Evolutionary conservation across 2,888 invertebrate genomes (phyloP).

Genomic region (Pheosia tremula): DNA sequence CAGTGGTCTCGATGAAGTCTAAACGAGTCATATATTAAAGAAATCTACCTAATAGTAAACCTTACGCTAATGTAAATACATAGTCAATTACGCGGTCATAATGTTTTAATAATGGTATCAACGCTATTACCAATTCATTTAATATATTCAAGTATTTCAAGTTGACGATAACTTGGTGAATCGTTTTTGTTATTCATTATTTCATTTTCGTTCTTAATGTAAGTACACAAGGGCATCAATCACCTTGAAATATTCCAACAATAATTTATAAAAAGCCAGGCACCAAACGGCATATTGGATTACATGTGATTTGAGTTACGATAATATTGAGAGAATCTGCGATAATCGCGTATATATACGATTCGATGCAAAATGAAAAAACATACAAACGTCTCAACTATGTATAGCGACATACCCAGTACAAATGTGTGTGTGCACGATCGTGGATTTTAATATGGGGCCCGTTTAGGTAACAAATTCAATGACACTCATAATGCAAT

Average conservation of each 20-base stretch:
- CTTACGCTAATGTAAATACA: conserved; percentile 52
- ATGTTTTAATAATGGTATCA: conserved; percentile 24
- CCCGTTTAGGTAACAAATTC: no score
- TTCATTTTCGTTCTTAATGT: conserved; percentile 13
- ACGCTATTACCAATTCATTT: conserved; percentile 23
- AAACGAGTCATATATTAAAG: conserved; percentile 53
- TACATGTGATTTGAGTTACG: conserved; percentile 31
- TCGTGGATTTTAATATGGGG: no score
- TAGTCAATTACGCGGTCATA: conserved; percentile 41
- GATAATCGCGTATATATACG: conserved; percentile 24
- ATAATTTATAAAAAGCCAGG: conserved; percentile 62
- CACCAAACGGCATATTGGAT: conserved; percentile 60
- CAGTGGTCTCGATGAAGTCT: conserved; percentile 49
- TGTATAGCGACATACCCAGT: conserved; percentile 16
- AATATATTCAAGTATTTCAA: conserved; percentile 39
- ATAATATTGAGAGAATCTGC: conserved; percentile 28
- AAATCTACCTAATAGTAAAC: conserved; percentile 50
- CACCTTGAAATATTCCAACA: conserved; percentile 60
- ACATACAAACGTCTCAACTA: conserved; percentile 36
- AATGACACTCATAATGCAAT: no score
- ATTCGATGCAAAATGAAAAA: conserved; percentile 57
- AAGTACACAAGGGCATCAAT: conserved; percentile 27
- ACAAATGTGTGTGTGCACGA: neutral
- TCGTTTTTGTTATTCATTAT: neutral
- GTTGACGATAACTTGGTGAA: conserved; percentile 24